phyloP scores from a whole-genome alignment of 2,888 invertebrate species.

The Unio delphinus region DNA sequence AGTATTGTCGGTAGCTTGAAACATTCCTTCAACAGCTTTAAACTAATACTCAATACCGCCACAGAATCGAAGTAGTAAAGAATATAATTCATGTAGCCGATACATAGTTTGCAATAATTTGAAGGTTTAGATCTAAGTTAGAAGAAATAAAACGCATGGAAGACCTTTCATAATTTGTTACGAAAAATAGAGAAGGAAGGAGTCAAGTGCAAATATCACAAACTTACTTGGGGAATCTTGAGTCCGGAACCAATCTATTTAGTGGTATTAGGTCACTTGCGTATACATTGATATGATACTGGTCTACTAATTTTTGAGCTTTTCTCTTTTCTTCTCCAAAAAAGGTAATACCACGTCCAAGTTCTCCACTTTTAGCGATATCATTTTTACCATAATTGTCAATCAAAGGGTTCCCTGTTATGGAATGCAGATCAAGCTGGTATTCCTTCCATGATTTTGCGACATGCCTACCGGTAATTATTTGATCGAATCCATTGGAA shows the following conservation, averaged over 20 bases:
- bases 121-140: no score
- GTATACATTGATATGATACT: slow-evolving; percentile 34
- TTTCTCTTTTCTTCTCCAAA: slow-evolving; percentile 18
- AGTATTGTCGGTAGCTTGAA: no score
- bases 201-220: neutral
- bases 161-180: no score
- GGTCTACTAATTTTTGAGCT: slow-evolving; percentile 10
- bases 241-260: slow-evolving; percentile 47
- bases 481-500: no score
- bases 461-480: no score
- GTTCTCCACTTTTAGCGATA: slow-evolving; percentile 28
- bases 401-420: slow-evolving; percentile 37
- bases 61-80: no score
- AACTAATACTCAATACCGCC: no score
- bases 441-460: slow-evolving; percentile 23
- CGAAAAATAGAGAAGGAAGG: no score
- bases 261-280: slow-evolving; percentile 48
- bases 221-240: slow-evolving; percentile 42
- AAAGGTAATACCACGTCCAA: slow-evolving; percentile 37
- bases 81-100: no score
- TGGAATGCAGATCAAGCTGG: slow-evolving; percentile 11
- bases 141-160: no score
- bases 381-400: slow-evolving; percentile 40
- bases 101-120: no score
- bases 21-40: no score